Evolutionary conservation across 2,888 invertebrate genomes (phyloP).

Genomic region (Thera obeliscata): DNA sequence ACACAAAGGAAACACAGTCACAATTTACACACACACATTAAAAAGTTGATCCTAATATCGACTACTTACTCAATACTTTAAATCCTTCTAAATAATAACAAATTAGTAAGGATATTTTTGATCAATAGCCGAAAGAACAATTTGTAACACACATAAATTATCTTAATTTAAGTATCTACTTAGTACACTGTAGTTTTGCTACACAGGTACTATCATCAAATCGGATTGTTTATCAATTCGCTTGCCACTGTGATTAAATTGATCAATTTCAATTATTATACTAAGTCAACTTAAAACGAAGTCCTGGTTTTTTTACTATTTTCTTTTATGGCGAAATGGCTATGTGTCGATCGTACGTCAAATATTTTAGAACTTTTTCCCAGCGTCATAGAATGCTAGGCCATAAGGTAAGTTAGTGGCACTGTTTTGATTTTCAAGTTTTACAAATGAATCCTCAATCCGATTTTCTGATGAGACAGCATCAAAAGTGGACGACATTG

Average conservation of each 20-base stretch:
- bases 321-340: no score
- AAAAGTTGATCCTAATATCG: conserved; percentile 12
- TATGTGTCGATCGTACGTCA: no score
- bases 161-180: conserved; percentile 24
- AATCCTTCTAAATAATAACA: conserved; percentile 10
- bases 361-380: no score
- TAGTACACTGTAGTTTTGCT: conserved; percentile 4
- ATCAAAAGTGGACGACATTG: not conserved
- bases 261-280: no score
- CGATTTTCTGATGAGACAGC: not conserved
- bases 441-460: not conserved
- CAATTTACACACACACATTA: conserved; percentile 5
- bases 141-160: conserved; percentile 18
- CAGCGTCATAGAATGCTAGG: no score
- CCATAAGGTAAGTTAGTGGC: no score
- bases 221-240: not conserved
- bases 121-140: conserved; percentile 28
- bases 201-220: not conserved
- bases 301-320: no score
- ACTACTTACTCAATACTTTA: conserved; percentile 16
- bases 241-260: not conserved
- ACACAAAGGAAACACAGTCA: conserved; percentile 6
- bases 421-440: no score
- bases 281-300: not conserved
- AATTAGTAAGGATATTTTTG: conserved; percentile 27